Evolutionary conservation across 2,888 invertebrate species (phyloP).

Genomic region (Hyposoter didymator): DNA sequence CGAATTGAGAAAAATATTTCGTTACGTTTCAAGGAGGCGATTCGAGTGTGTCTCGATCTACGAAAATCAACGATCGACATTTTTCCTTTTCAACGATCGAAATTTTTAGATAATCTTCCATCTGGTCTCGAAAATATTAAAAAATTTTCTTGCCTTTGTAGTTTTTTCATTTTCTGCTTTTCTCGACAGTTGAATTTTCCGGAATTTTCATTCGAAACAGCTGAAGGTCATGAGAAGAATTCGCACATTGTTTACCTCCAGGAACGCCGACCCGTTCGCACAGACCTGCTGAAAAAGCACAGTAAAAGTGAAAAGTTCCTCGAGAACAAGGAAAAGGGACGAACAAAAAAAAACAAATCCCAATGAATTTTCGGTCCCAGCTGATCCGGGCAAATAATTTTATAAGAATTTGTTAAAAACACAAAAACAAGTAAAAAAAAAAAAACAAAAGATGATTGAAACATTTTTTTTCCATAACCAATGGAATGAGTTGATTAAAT

Average conservation of each 20-base stretch:
- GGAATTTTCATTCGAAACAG: too few species aligned
- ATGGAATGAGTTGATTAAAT: not conserved
- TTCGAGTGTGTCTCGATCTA: too few species aligned
- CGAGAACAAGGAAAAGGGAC: not conserved
- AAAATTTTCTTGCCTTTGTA: too few species aligned
- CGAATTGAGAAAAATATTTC: too few species aligned
- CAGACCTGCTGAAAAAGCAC: not conserved
- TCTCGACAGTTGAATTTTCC: too few species aligned
- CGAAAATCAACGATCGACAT: too few species aligned
- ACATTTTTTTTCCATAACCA: not conserved
- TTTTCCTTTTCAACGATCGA: too few species aligned
- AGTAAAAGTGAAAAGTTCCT: not conserved
- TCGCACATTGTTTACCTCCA: not conserved
- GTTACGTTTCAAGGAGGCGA: too few species aligned
- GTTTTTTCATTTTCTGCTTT: too few species aligned
- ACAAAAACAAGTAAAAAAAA: not conserved
- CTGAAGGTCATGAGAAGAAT: not conserved
- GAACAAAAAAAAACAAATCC: not conserved
- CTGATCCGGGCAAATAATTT: not conserved
- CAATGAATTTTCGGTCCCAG: not conserved
- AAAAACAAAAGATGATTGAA: too few species aligned
- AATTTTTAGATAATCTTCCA: too few species aligned
- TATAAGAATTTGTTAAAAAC: not conserved
- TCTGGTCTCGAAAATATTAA: too few species aligned
- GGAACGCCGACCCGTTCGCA: not conserved